phyloP scores from a whole-genome alignment of 2,888 invertebrate genomes.

The Caenorhabditis panamensis region DNA sequence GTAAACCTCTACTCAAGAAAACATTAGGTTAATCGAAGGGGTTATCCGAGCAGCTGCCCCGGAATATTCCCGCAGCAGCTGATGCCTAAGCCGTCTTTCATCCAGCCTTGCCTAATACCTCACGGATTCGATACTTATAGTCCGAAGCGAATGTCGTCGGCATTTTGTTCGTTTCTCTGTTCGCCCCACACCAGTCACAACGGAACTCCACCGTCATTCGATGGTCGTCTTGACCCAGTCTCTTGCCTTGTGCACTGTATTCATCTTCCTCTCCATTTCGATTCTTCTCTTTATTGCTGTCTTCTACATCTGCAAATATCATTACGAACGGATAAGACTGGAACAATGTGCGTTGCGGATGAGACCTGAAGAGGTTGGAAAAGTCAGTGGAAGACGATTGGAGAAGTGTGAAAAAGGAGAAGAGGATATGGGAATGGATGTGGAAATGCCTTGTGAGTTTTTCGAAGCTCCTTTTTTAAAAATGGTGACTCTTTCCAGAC shows the following conservation, averaged over 20 bases:
- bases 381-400: not conserved
- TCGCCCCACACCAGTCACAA: conserved; percentile 14
- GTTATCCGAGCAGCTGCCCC: conserved; percentile 5
- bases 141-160: conserved; percentile 3
- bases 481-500: conserved; percentile 20
- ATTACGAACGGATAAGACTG: conserved; percentile 33
- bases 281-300: conserved; percentile 44
- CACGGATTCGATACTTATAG: conserved; percentile 29
- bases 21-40: conserved; percentile 41
- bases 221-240: conserved; percentile 50
- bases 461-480: not conserved
- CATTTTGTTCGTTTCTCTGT: not conserved
- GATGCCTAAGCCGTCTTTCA: conserved; percentile 40
- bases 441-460: conserved; percentile 51
- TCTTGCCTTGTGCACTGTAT: conserved; percentile 52
- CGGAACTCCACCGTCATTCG: conserved; percentile 10
- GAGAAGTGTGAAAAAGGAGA: conserved; percentile 21
- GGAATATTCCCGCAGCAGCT: conserved; percentile 36
- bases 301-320: conserved; percentile 52
- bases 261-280: conserved; percentile 49
- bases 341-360: conserved; percentile 30
- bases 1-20: not conserved
- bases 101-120: conserved; percentile 18
- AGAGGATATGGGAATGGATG: conserved; percentile 28
- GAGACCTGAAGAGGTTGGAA: conserved; percentile 47